Conservation (phyloP, 2,797 vertebrate genomes). For the Rhynchotus rufescens region DNA sequence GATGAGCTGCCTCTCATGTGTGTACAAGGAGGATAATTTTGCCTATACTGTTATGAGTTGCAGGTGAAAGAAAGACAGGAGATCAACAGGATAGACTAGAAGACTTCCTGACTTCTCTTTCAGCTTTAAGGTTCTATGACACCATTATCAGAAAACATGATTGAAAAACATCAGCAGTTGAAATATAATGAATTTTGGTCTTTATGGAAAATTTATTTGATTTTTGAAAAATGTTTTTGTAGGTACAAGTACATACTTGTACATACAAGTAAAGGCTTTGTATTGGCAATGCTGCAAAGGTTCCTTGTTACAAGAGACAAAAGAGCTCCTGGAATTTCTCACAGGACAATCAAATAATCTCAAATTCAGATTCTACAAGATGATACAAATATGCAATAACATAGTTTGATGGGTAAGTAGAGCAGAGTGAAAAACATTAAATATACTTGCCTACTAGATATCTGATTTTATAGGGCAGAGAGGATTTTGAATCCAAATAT, state of each 20-base stretch:
- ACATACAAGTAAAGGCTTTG: neutral
- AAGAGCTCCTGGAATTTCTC: neutral
- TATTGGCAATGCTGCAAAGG: neutral
- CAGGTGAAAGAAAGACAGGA: neutral
- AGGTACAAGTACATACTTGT: neutral
- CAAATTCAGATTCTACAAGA: neutral
- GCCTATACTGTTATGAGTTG: neutral
- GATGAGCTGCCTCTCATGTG: neutral
- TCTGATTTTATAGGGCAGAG: neutral
- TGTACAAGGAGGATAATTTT: neutral
- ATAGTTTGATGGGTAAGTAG: neutral
- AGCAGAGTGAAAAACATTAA: neutral
- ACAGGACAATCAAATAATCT: neutral
- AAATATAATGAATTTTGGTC: neutral
- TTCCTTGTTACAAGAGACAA: slow-evolving; percentile 12
- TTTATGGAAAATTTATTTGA: neutral
- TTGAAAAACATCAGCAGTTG: neutral
- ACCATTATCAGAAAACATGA: neutral
- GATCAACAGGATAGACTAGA: neutral
- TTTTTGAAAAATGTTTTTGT: slow-evolving; percentile 40
- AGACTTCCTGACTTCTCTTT: neutral
- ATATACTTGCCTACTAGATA: neutral
- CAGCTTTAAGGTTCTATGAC: neutral
- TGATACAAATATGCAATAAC: neutral
- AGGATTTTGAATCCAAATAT: neutral